Evolutionary conservation across 2,888 invertebrate genomes (phyloP), one percentile per base, ranked within the genome.

Genomic region (Lamellibrachia satsuma): DNA sequence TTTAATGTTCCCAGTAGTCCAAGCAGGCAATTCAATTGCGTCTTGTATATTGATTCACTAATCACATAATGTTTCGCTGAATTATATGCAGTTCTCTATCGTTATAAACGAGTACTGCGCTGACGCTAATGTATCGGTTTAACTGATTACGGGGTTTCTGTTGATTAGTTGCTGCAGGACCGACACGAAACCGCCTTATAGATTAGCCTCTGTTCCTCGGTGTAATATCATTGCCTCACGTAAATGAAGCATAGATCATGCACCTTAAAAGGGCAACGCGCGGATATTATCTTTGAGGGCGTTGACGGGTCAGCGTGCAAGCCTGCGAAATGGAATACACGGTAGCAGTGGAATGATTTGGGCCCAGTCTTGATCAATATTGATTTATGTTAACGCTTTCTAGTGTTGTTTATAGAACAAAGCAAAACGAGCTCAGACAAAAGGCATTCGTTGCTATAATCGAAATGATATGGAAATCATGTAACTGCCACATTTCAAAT

Each of bases 301-400:
- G 75, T 75, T 75, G 75, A 75, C 75, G 75, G 75, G 75, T n/a
- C 75, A 75, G 60, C 60, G 60, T 60, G 60, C 60, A 60, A 60
- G 22, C 60, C 75, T 2, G 75, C n/a, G 75, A 75, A 11, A 75
- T 75, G 22, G 22, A 22, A 75, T 22, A 75, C 15, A 75, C 75
- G 75, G 75, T 22, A 75, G 75, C 75, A 75, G 75, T 75, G 22
- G 75, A 75, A 75, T 75, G 11, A 75, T 22, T 75, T 22, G 75
- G 75, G 22, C 4, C 75, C 22, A 4, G 3, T 22, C 75, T 75
- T 75, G 75, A 75, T 75, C 22, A 75, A 39, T 39, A 39, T 39
- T 39, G 39, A 39, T 39, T 39, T 39, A 39, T 39, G 39, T 39
- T 39, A 39, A 39, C 39, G 75, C 22, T 15, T 75, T n/a, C n/a